Conservation (phyloP, 2,888 invertebrate species). For the Frankliniella intonsa region DNA sequence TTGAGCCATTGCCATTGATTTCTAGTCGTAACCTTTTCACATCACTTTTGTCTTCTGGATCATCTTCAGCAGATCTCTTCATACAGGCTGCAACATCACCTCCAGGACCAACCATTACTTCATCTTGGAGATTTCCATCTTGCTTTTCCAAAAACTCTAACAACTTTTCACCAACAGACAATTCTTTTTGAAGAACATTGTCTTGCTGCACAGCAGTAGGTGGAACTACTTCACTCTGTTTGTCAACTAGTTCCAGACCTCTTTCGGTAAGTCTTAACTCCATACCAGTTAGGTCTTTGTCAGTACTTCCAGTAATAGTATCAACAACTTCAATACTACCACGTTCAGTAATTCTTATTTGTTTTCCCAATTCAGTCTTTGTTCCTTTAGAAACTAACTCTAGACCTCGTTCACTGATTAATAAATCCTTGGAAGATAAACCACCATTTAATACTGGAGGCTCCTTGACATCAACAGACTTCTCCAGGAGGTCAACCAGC, state of each 20-base stretch:
- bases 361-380: background rate
- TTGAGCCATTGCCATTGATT: background rate
- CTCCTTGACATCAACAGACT: constrained; percentile 60
- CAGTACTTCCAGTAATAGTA: background rate
- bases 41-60: background rate
- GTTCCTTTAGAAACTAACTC: background rate
- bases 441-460: constrained; percentile 55
- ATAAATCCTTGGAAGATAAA: constrained; percentile 40
- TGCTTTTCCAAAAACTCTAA: background rate
- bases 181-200: constrained; percentile 8
- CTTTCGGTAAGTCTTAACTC: background rate
- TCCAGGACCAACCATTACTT: background rate
- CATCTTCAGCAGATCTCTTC: constrained; percentile 31
- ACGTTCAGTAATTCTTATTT: background rate
- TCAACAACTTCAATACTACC: constrained; percentile 1
- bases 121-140: background rate
- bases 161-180: background rate
- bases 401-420: constrained; percentile 54
- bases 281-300: background rate
- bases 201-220: background rate
- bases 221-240: constrained; percentile 38
- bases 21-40: constrained; percentile 4
- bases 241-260: constrained; percentile 55
- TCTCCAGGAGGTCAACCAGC: constrained; percentile 77
- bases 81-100: background rate